Conservation (phyloP, 2,888 invertebrate genomes). For the Myopa tessellatipennis region DNA sequence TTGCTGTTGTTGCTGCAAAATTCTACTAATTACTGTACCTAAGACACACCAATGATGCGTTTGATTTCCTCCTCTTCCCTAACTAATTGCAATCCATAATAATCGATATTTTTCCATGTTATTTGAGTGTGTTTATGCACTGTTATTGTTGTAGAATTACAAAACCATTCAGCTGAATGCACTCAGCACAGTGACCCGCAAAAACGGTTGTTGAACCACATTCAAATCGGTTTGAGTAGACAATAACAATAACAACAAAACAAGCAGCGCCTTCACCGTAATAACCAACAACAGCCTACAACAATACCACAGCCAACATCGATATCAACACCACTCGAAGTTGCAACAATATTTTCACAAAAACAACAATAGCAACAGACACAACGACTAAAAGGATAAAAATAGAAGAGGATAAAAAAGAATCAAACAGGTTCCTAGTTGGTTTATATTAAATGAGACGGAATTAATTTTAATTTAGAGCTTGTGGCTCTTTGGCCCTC, state of each 20-base stretch:
- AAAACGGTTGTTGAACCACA: conserved; percentile 27
- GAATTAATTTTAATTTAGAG: not conserved
- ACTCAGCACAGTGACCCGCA: conserved; percentile 32
- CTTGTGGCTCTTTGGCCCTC: too few relatives aligned
- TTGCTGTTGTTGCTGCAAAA: not conserved
- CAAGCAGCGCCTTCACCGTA: not conserved
- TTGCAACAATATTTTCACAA: not conserved
- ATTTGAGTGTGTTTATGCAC: too few relatives aligned
- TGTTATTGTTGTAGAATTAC: too few relatives aligned
- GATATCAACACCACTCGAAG: too few relatives aligned
- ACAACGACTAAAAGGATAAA: not conserved
- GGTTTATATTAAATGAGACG: not conserved
- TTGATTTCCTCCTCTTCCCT: not conserved
- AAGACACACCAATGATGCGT: not conserved
- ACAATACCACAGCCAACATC: not conserved
- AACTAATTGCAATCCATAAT: not conserved
- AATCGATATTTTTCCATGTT: not conserved
- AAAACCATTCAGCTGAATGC: conserved; percentile 7
- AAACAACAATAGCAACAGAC: conserved; percentile 8
- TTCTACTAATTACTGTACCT: too few relatives aligned
- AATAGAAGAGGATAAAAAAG: not conserved
- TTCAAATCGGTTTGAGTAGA: not conserved
- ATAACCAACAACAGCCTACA: not conserved
- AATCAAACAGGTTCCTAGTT: not conserved
- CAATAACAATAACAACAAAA: not conserved